Evolutionary conservation across 2,888 invertebrate species (phyloP).

Genomic region (Stictocephala bisonia): DNA sequence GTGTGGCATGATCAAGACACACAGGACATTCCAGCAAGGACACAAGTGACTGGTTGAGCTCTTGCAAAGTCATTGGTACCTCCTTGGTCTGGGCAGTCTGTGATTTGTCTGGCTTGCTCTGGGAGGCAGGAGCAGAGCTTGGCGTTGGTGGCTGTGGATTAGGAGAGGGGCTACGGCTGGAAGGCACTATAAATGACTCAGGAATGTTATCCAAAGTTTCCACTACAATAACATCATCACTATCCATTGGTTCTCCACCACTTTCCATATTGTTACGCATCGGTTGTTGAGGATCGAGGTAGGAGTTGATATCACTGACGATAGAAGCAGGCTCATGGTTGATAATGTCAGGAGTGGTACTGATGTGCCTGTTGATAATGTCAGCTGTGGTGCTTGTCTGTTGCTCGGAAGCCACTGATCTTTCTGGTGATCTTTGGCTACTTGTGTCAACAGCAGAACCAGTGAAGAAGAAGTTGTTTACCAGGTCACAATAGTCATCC

Average conservation of each 20-base stretch:
- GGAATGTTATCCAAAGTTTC: conserved; percentile 7
- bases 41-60: conserved; percentile 62
- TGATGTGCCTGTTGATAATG: conserved; percentile 1
- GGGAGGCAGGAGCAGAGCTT: too few species aligned
- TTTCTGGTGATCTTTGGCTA: too few species aligned
- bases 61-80: conserved; percentile 50
- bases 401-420: background rate
- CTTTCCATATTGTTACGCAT: too few species aligned
- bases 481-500: too few species aligned
- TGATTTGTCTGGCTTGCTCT: too few species aligned
- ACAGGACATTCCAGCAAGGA: conserved; percentile 72
- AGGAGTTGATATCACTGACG: conserved; percentile 17
- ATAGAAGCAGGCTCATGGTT: conserved; percentile 1
- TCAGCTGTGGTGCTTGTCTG: conserved; percentile 5
- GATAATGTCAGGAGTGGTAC: too few species aligned
- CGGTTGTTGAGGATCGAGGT: conserved; percentile 2
- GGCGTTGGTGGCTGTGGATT: too few species aligned
- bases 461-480: too few species aligned
- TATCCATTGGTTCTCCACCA: conserved; percentile 2
- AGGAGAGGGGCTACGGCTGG: conserved; percentile 15
- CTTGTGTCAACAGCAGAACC: too few species aligned
- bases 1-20: conserved; percentile 72
- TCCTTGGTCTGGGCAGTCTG: conserved; percentile 31
- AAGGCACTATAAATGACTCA: conserved; percentile 7
- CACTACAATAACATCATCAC: conserved; percentile 20